These are phyloP conservation scores for Adoxophyes honmai DNA, from an alignment of 1,140 invertebrate species.

Conservation along the genomic window DNA sequence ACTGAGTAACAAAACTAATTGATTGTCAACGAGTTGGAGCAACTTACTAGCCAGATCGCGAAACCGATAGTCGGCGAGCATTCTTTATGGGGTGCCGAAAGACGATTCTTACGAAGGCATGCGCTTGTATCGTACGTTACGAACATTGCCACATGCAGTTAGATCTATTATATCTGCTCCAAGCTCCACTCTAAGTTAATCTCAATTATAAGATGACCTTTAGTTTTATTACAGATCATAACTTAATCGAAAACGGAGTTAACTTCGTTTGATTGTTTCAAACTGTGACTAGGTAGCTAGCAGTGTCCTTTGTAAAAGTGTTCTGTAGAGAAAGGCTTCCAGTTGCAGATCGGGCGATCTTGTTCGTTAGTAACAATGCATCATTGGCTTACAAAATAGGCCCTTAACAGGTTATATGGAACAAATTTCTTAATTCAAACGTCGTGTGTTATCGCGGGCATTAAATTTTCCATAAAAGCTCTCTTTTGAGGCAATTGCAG, in stretches of 20 bases:
- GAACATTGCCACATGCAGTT: no score
- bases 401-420: slow-evolving; percentile 10
- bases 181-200: no score
- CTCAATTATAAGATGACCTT: no score
- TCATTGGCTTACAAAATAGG: slow-evolving; percentile 3
- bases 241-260: no score
- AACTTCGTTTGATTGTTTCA: no score
- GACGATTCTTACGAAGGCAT: neutral
- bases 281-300: no score
- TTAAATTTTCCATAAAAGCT: slow-evolving; percentile 9
- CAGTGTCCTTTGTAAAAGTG: no score
- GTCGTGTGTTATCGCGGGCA: slow-evolving; percentile 6
- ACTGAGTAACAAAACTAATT: slow-evolving; percentile 13
- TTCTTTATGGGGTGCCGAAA: neutral
- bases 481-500: slow-evolving; percentile 7
- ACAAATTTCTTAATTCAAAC: slow-evolving; percentile 13
- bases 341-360: slow-evolving; percentile 6
- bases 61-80: slow-evolving; percentile 1
- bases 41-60: slow-evolving; percentile 1
- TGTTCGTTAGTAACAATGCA: neutral
- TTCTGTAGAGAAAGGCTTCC: no score
- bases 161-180: no score
- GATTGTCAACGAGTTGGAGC: slow-evolving; percentile 9
- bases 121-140: no score
- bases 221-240: no score